Base-by-base conservation (phyloP, 2,113 vertebrate genomes). In the Aspiorhynchus laticeps region DNA sequence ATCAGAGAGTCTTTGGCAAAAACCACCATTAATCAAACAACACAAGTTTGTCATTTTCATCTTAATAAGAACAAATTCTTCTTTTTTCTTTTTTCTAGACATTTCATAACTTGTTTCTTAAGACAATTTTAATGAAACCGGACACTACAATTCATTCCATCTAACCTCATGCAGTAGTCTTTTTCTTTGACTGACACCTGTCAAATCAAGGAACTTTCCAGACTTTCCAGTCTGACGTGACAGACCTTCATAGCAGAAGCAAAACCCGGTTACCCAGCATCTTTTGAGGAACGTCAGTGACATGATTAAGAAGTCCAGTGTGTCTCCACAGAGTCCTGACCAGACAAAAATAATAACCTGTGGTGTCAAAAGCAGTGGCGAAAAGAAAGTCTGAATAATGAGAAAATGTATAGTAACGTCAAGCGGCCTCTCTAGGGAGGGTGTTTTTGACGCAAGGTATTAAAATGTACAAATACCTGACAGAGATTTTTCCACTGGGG, bases 381-480 rank as follows among this genome's bases (percentile, higher is more conserved):
- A 79, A 83, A 71, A 78, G 86, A 88, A 43, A 77, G 88, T 69
- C 63, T n/a, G 84, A 88, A 81, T 85, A 80, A 84, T 84, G 71
- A 71, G 80, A 88, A 90, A 80, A 65, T 86, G 80, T 87, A 89
- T 83, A 73, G 83, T 89, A 85, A 85, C 85, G 59, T 88, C 75
- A 74, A 56, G 79, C 83, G 83, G 73, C 79, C 61, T 90, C 88
- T 87, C 87, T 59, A 15, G 86, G 8, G 91, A 88, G 48, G 10
- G 46, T 75, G 24, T 48, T 51, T 89, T 87, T 89, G 86, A 93
- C 87, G 90, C 86, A 87, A 84, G 86, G 84, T 85, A 83, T 89
- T 90, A 84, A 90, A 92, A 88, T 76, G 69, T 88, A 89, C 89
- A 87, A 90, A 91, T 80, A 90, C 83, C 85, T 84, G 83, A 77